Percentiles rank a stretch among this genome's conserved stretches.
Evolutionary conservation across 2,113 vertebrate species (phyloP).

Genomic region (Asarcornis scutulata): DNA sequence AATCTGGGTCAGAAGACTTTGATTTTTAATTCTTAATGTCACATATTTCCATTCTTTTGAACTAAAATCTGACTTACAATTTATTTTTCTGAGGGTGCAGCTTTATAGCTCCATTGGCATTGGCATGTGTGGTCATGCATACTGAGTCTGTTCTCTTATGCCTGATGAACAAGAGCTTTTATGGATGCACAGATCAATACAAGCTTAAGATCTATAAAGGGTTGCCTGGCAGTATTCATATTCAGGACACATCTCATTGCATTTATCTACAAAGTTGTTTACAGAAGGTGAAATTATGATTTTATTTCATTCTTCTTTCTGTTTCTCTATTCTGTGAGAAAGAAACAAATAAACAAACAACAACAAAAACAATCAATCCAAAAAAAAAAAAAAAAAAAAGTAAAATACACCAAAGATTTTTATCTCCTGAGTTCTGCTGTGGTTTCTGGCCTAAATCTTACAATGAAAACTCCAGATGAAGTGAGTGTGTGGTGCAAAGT

Average conservation of each 20-base stretch:
- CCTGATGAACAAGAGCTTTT: slow-evolving; percentile 52
- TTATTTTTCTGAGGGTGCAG: slow-evolving; percentile 60
- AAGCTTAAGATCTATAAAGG: slow-evolving; percentile 55
- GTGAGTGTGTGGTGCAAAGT: background rate
- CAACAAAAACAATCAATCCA: background rate
- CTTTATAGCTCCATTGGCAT: slow-evolving; percentile 60
- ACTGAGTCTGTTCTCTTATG: slow-evolving; percentile 34
- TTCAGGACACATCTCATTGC: background rate
- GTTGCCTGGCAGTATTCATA: background rate
- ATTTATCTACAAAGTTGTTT: slow-evolving; percentile 52
- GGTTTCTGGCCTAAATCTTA: background rate
- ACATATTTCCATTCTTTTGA: slow-evolving; percentile 67
- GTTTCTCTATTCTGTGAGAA: background rate
- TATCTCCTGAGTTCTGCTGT: background rate
- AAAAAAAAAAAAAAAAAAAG: background rate
- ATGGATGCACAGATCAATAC: slow-evolving; percentile 65
- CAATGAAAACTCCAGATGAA: background rate
- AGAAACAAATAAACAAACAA: background rate
- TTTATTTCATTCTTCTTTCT: background rate
- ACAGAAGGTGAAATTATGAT: slow-evolving; percentile 5
- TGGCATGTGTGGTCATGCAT: slow-evolving; percentile 55
- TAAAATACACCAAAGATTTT: background rate
- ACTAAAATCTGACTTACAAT: slow-evolving; percentile 57
- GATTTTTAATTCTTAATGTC: slow-evolving; percentile 71
- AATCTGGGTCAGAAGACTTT: slow-evolving; percentile 61